Percentiles rank a stretch among this genome's conserved stretches.
Conservation (phyloP, 2,113 vertebrate genomes). For the Macquaria australasica region DNA sequence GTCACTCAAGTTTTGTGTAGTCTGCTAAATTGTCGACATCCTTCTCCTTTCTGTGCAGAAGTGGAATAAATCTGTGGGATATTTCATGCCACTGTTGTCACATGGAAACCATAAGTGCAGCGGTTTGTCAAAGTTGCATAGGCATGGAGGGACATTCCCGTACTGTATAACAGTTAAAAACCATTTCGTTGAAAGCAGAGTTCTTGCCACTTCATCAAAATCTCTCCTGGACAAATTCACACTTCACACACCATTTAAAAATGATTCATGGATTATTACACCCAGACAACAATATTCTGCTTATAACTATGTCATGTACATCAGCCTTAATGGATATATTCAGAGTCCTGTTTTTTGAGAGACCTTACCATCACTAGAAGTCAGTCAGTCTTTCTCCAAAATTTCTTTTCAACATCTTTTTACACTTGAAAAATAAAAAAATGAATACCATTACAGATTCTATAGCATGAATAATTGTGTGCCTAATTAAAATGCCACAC, state of each 20-base stretch:
- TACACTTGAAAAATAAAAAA: not conserved
- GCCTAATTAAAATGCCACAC: not conserved
- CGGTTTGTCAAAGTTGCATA: not conserved
- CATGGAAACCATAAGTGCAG: not conserved
- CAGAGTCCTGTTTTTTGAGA: not conserved
- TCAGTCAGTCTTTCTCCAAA: not conserved
- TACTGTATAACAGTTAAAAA: not conserved
- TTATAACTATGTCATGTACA: not conserved
- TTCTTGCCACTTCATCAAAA: not conserved
- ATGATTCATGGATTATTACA: not conserved
- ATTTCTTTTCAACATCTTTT: not conserved
- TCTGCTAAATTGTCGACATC: not conserved
- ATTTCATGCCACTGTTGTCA: not conserved
- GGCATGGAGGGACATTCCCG: not conserved
- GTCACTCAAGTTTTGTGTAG: not conserved
- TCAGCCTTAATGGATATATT: not conserved
- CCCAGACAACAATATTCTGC: not conserved
- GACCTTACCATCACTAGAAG: not conserved
- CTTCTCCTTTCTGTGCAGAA: conserved; percentile 43
- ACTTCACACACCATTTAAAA: not conserved
- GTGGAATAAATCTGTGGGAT: not conserved
- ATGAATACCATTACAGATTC: not conserved
- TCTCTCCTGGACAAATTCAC: too few relatives aligned
- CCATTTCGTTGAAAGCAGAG: not conserved
- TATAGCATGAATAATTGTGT: not conserved